Evolutionary conservation across 2,797 vertebrate genomes (phyloP), one percentile per base, ranked within the genome.

Genomic region (Helarctos malayanus): DNA sequence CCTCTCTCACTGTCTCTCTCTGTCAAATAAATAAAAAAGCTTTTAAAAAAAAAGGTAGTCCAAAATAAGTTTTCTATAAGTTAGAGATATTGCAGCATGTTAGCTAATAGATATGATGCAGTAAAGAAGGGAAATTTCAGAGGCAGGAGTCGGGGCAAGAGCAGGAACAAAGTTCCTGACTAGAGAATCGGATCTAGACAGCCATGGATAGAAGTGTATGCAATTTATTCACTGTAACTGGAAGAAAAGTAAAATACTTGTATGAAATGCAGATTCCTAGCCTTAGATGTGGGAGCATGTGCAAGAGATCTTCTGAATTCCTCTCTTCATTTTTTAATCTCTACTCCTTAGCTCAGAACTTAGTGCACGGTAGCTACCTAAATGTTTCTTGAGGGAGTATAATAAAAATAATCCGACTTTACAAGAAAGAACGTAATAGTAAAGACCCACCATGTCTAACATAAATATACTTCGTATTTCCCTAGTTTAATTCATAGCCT

Each of bases 341-440:
- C 45, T 73, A 29, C 9, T 76, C n/a, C 14, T 45, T 94, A 68
- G 15, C 69, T 56, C 59, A 65, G 75, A 89, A 86, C 13, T 7
- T n/a, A 89, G 16, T 73, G 21, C 25, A 56, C 2, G 47, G 59
- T 80, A 21, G 21, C 4, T 88, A 85, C 19, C 75, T 86, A 89
- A 86, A 65, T 76, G 3, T 89, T 82, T 79, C 56, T 35, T 76
- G n/a, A 75, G 29, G 75, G 69, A 81, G 19, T 29, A 35, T 38
- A 71, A 73, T 56, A 97, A 93, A 90, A 93, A 68, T 54, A 84
- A 89, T 65, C 38, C 25, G 57, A 41, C 18, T 56, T 18, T 68
- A 45, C 5, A 71, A 82, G 57, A 61, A 68, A 90, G 27, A 88
- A 13, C 19, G 45, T 0, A 76, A 19, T 41, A 83, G 21, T 59